phyloP scores from a whole-genome alignment of 2,797 vertebrate genomes.

The Chrysocyon brachyurus region DNA sequence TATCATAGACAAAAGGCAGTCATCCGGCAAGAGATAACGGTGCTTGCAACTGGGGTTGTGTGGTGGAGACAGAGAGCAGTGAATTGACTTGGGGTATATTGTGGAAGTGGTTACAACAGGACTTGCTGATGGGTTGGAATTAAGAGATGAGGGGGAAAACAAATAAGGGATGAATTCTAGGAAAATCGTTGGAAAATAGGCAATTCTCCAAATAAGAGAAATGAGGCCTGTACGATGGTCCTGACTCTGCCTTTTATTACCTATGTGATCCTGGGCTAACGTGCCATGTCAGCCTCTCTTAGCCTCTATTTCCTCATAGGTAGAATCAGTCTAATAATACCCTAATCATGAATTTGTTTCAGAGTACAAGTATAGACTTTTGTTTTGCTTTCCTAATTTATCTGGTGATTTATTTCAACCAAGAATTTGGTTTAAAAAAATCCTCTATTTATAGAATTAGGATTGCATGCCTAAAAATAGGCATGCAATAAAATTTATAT shows the following conservation, averaged over 20 bases:
- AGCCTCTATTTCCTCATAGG: not conserved
- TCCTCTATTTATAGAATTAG: not conserved
- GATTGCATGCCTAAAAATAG: not conserved
- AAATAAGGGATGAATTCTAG: not conserved
- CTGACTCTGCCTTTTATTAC: not conserved
- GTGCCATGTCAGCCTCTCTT: not conserved
- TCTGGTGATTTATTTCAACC: not conserved
- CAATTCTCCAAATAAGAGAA: not conserved
- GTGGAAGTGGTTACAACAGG: not conserved
- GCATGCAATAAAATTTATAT: too few species aligned
- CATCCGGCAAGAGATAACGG: not conserved
- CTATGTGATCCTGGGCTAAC: not conserved
- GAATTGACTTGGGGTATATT: not conserved
- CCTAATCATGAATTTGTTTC: not conserved
- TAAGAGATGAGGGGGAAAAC: not conserved
- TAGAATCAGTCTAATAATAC: not conserved
- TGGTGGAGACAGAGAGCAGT: not conserved
- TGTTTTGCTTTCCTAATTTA: conserved; percentile 34
- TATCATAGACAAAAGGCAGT: not conserved
- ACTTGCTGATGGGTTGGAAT: not conserved
- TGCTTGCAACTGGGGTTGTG: not conserved
- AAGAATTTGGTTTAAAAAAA: not conserved
- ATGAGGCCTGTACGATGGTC: not conserved
- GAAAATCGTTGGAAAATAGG: not conserved
- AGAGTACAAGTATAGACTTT: not conserved